Evolutionary conservation across 1,140 invertebrate species (phyloP), one percentile per base, ranked within the genome.

Genomic region (Trichonephila inaurata): DNA sequence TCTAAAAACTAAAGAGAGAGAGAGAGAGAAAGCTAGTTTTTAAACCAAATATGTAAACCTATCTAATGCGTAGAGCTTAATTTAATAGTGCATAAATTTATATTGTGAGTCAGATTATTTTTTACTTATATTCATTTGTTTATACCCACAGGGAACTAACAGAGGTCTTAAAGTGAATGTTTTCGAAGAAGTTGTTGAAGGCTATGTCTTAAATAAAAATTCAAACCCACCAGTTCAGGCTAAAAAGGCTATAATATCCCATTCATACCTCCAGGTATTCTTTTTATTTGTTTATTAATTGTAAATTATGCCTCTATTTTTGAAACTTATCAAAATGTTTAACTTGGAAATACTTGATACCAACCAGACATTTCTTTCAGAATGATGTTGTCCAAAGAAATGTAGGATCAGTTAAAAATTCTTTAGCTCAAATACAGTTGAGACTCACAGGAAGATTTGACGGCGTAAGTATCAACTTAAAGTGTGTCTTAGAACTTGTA

Each of bases 101-200:
- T 51, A 51, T 51, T 51, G 10, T 12, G 51, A 51, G 10, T 10
- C 51, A 51, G 51, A 51, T 51, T 51, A 51, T 51, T 51, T 51
- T 7, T 3, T 10, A 12, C 51, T 51, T 51, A 51, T 51, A 51
- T 51, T 51, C 10, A 51, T 51, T 51, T 51, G 10, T 28, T 81
- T 81, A 28, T 19, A 51, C 60, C 51, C 2, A 58, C n/a, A 92
- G 90, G 90, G 90, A 16, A 19, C 16, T 8, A 62, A 83, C 33
- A 83, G 90, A 85, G 90, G 90, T 33, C 33, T 92, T 18, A 83
- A 66, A 83, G 90, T 92, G 1, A 66, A 92, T 28, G n/a, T 92
- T 51, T 92, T 85, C 19, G 90, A 92, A 92, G 60, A 14, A 64
- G 12, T 85, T 1, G 21, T 66, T 10, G 62, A 92, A 51, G 61